These are phyloP conservation scores for Nesospiza acunhae DNA, from an alignment of 2,113 vertebrate species.

Conservation along the genomic window DNA sequence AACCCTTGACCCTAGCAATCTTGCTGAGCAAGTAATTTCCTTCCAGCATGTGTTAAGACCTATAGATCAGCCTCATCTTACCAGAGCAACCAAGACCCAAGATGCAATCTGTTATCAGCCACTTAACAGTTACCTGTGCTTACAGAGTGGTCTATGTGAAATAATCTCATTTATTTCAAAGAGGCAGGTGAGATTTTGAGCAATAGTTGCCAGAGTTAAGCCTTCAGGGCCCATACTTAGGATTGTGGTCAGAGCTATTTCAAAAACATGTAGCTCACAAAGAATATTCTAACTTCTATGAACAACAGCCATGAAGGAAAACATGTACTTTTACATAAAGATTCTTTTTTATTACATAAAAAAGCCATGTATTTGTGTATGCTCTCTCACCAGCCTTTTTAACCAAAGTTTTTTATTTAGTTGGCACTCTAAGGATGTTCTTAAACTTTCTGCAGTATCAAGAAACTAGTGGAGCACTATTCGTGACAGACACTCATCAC, in stretches of 20 bases:
- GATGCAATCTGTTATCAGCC: background rate
- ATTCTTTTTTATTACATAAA: background rate
- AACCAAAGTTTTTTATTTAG: background rate
- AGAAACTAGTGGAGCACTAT: background rate
- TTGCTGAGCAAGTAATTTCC: slow-evolving; percentile 13
- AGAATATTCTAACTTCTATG: background rate
- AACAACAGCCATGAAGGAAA: background rate
- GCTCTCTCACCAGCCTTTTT: background rate
- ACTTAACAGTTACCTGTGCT: slow-evolving; percentile 4
- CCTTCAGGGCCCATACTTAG: background rate
- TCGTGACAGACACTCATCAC: background rate
- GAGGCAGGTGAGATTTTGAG: background rate
- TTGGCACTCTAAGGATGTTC: background rate
- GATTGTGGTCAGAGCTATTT: background rate
- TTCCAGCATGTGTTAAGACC: background rate
- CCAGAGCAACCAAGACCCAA: background rate
- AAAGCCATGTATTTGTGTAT: background rate
- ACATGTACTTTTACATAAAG: background rate
- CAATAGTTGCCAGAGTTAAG: background rate
- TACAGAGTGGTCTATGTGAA: background rate
- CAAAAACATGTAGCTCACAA: background rate
- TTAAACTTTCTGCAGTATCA: background rate
- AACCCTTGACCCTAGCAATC: background rate
- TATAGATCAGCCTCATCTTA: background rate
- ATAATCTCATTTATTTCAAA: slow-evolving; percentile 1